Evolutionary conservation across 2,113 vertebrate species (phyloP), one percentile per base, ranked within the genome.

Genomic region (Procavia capensis): DNA sequence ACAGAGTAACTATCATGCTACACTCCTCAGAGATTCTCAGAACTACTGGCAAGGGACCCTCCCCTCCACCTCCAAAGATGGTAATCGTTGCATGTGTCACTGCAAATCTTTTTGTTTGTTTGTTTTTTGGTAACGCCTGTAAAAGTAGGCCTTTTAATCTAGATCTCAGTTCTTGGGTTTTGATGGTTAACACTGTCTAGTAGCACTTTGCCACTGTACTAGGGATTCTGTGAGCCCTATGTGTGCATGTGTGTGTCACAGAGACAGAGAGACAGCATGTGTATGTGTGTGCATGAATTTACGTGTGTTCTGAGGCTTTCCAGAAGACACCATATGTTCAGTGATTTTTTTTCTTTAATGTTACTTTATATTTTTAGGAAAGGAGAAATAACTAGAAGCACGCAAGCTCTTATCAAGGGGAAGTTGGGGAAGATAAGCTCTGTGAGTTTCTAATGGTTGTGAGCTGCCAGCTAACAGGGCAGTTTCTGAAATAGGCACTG

Each of bases 321-420:
- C 43, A 29, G n/a, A 0, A 14, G 50, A 61, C 5, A 63, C n/a
- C 22, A 76, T 0, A 1, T 6, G n/a, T 29, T 70, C 81, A 39
- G 24, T 9, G 61, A 63, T 6, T 11, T 81, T 0, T 59, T 9
- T 59, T 29, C 75, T 86, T 29, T 4, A 45, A n/a, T 74, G 68
- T 85, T 14, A 91, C 7, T 86, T 85, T 17, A 36, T 47, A 78
- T 85, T 61, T 87, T 87, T 41, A 64, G 47, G 59, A 93, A 91
- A 72, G 66, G 31, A 14, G 19, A 94, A 88, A 85, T 92, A 94
- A 84, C 72, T 88, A 64, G 36, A 84, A 84, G 66, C 76, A 88
- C 54, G 82, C 2, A 31, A 91, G 70, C 24, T 92, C 57, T 86
- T 80, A 84, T 63, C 43, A 75, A 88, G 47, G 94, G 88, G 82